Conservation (phyloP, 2,888 invertebrate genomes). For the Anodontia alba region DNA sequence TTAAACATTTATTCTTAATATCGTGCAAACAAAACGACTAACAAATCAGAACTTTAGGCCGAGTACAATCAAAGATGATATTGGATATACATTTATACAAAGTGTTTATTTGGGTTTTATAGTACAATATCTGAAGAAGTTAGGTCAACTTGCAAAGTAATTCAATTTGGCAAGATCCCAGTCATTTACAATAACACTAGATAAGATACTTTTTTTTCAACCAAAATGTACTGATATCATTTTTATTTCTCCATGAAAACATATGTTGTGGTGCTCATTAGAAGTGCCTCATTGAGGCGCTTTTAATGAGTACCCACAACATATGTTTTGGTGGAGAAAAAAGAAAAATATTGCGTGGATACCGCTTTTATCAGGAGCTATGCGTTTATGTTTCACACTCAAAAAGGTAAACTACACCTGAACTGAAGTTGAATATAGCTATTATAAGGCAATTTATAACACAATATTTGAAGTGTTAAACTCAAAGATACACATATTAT, state of each 20-base stretch:
- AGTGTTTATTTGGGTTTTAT: constrained; percentile 56
- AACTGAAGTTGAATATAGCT: constrained; percentile 18
- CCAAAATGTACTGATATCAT: no score
- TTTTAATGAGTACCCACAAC: no score
- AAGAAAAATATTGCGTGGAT: no score
- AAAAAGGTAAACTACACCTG: constrained; percentile 6
- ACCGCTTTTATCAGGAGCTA: no score
- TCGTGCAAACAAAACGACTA: no score
- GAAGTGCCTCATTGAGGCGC: no score
- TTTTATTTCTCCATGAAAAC: no score
- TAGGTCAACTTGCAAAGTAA: constrained; percentile 17
- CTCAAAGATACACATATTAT: constrained; percentile 20
- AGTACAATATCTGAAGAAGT: constrained; percentile 29
- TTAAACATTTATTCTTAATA: no score
- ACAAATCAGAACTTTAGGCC: no score
- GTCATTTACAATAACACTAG: background rate
- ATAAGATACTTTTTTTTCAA: no score
- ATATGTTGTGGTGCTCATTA: no score
- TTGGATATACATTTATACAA: constrained; percentile 37
- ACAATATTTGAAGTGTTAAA: constrained; percentile 19
- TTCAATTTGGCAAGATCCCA: constrained; percentile 17
- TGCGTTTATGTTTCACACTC: constrained; percentile 3
- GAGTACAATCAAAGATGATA: constrained; percentile 49
- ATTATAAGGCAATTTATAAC: constrained; percentile 20
- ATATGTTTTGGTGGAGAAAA: no score